A percentile compares a stretch with the other conserved stretches of the same genome.
These are phyloP conservation scores for Sarcophaga subvicina DNA, from an alignment of 2,888 invertebrate genomes.

Conservation along the genomic window DNA sequence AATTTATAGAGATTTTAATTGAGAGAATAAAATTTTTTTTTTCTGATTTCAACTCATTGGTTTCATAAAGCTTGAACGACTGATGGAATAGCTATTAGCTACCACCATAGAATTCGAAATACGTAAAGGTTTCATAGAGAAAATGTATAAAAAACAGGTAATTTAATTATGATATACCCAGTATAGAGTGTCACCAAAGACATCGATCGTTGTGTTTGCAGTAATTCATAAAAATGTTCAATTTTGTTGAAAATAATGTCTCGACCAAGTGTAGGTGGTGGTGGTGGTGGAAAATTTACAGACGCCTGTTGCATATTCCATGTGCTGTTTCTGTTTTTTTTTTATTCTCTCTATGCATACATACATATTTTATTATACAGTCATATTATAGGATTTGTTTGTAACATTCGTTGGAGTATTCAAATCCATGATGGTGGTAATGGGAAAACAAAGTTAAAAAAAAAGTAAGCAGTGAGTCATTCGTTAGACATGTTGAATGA, in stretches of 20 bases:
- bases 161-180: slow-evolving; percentile 21
- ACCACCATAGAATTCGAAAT: neutral
- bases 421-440: slow-evolving; percentile 38
- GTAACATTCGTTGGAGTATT: slow-evolving; percentile 9
- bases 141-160: slow-evolving; percentile 13
- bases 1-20: slow-evolving; percentile 52
- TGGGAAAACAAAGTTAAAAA: neutral
- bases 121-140: slow-evolving; percentile 1
- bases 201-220: neutral
- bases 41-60: slow-evolving; percentile 16
- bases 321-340: slow-evolving; percentile 9
- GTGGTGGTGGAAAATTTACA: slow-evolving; percentile 60
- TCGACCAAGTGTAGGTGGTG: slow-evolving; percentile 55
- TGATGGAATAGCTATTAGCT: slow-evolving; percentile 16
- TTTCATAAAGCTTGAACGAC: slow-evolving; percentile 28
- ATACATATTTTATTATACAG: neutral
- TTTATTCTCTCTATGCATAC: neutral
- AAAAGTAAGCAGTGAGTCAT: slow-evolving; percentile 58
- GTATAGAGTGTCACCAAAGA: slow-evolving; percentile 48
- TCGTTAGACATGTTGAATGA: slow-evolving; percentile 65
- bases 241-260: slow-evolving; percentile 46
- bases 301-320: slow-evolving; percentile 55
- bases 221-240: slow-evolving; percentile 61
- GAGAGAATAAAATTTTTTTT: slow-evolving; percentile 23
- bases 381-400: slow-evolving; percentile 18